Conservation (phyloP, 2,113 vertebrate species). For the Pyxicephalus adspersus region DNA sequence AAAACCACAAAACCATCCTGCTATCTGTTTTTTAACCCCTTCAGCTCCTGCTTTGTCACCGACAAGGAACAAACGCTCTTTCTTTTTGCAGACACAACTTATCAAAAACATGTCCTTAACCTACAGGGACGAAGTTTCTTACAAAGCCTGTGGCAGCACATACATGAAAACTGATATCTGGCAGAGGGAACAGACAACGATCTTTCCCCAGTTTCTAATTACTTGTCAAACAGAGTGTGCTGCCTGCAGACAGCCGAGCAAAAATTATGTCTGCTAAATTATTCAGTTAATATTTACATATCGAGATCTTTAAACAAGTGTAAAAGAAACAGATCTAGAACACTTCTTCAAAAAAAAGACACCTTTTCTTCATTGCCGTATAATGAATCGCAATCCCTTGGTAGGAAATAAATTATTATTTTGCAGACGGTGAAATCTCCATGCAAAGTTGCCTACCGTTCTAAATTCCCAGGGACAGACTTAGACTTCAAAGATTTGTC, state of each 20-base stretch:
- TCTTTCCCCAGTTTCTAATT: constrained; percentile 53
- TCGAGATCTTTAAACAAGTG: constrained; percentile 52
- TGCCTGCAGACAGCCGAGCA: constrained; percentile 48
- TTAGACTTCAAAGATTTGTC: background rate
- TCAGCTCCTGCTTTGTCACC: background rate
- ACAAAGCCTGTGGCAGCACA: constrained; percentile 47
- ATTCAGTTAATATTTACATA: constrained; percentile 57
- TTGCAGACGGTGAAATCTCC: constrained; percentile 4
- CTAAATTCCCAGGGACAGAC: constrained; percentile 5
- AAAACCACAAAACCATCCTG: background rate
- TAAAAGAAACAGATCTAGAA: constrained; percentile 47
- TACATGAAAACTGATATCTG: constrained; percentile 54
- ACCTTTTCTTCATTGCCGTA: constrained; percentile 7
- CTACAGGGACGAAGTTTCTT: constrained; percentile 29
- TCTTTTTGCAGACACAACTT: constrained; percentile 33
- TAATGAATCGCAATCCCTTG: background rate
- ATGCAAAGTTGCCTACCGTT: background rate
- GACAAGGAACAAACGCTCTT: constrained; percentile 12
- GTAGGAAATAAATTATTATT: constrained; percentile 23
- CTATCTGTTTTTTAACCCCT: constrained; percentile 40
- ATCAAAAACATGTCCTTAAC: constrained; percentile 46
- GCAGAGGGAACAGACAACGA: constrained; percentile 52
- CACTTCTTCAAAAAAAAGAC: constrained; percentile 32
- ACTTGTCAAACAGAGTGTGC: constrained; percentile 53
- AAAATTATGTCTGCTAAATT: constrained; percentile 56